A percentile compares a stretch with the other conserved stretches of the same genome.
These are phyloP conservation scores for Apomyelois bistriatella DNA, from an alignment of 2,888 invertebrate species.

Conservation along the genomic window DNA sequence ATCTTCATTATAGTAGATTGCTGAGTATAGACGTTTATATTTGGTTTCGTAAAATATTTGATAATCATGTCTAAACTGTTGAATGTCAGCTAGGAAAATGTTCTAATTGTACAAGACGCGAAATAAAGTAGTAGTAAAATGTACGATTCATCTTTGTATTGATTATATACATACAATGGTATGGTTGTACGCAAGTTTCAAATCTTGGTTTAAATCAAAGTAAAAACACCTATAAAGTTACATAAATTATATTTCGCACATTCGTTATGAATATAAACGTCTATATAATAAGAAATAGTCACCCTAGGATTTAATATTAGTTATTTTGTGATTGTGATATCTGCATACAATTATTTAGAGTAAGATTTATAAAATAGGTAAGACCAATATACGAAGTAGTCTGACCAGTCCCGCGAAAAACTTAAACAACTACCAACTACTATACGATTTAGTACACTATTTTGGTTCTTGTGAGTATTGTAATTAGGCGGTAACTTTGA, in stretches of 20 bases:
- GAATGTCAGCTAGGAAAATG: no score
- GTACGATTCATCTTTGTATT: no score
- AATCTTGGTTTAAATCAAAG: no score
- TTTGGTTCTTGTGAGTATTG: no score
- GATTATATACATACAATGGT: no score
- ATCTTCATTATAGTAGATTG: slow-evolving; percentile 55
- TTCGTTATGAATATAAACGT: slow-evolving; percentile 25
- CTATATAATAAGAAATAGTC: slow-evolving; percentile 19
- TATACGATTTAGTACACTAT: not conserved
- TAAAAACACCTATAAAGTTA: no score
- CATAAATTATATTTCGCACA: no score
- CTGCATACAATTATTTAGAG: slow-evolving; percentile 32
- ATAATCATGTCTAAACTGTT: not conserved
- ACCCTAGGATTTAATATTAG: slow-evolving; percentile 29
- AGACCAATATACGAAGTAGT: slow-evolving; percentile 21
- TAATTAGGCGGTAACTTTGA: no score
- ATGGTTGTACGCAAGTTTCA: no score
- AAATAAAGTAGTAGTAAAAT: no score
- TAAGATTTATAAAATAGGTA: slow-evolving; percentile 28
- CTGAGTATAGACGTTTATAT: slow-evolving; percentile 33
- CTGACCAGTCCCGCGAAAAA: not conserved
- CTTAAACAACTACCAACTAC: not conserved
- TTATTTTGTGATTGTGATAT: slow-evolving; percentile 34
- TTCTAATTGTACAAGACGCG: no score
- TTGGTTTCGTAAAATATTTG: slow-evolving; percentile 11